Evolutionary conservation across 1,140 invertebrate genomes (phyloP), one percentile per base, ranked within the genome.

Genomic region (Dinothrombium tinctorium): DNA sequence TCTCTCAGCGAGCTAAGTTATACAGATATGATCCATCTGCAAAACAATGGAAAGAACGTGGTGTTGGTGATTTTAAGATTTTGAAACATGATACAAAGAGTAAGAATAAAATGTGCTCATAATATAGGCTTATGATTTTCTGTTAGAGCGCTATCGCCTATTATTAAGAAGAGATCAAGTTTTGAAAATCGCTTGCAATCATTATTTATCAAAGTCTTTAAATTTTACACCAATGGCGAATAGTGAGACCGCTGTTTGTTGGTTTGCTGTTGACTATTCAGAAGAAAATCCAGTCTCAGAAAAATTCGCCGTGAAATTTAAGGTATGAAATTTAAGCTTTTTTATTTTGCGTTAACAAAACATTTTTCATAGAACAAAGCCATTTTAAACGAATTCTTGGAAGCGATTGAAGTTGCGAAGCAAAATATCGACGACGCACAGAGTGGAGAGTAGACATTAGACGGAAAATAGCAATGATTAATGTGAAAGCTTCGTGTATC

Each of bases 1-100:
- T 51, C 33, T 44, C 31, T 20, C 26, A 51, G 14, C 38, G 54
- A 39, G 53, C 76, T 0, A 84, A 82, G 56, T 56, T 86, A 7
- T 84, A 69, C 51, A 65, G 77, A 24, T 82, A 71, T 50, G 21
- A 37, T 25, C 17, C 29, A 11, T 52, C 40, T 9, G 46, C 50
- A 23, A 53, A 52, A 17, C 59, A 66, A 47, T 66, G 61, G 58
- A 66, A 64, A 46, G 64, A 66, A 50, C 50, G 62, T n/a, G 64
- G 64, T 17, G 33, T 63, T 29, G 63, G 63, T 11, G 55, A 62
- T 28, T 44, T 66, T 4, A 66, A 64, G 46, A 57, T 66, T 19
- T 47, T 66, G 12, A 46, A 56, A 40, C 47, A 63, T 44, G 49
- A 45, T 17, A 36, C 33, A 2, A 32, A 32, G 5, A 32, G 29